phyloP scores from a whole-genome alignment of 2,888 invertebrate genomes.

The Mactromeris polynyma region DNA sequence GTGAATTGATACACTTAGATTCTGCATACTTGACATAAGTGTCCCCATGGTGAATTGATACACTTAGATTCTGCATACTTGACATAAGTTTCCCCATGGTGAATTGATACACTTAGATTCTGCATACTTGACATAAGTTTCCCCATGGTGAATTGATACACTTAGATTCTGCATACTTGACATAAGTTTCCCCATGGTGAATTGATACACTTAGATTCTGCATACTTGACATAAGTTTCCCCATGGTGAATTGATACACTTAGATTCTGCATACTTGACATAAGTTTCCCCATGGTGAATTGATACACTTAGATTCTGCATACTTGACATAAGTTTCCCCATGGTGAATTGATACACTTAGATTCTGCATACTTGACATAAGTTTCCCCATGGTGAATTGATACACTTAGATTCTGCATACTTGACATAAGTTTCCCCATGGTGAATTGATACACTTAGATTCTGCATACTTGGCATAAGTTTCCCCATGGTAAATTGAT shows the following conservation, averaged over 20 bases:
- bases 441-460: neutral
- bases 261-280: neutral
- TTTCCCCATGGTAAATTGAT: neutral
- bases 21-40: neutral
- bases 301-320: neutral
- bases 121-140: neutral
- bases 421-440: neutral
- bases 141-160: neutral
- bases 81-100: slow-evolving; percentile 5
- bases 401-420: neutral
- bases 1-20: neutral
- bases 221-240: neutral
- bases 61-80: neutral
- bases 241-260: neutral
- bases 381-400: neutral
- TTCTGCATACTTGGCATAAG: neutral
- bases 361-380: neutral
- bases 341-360: neutral
- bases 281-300: slow-evolving; percentile 10
- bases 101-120: neutral
- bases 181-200: slow-evolving; percentile 13
- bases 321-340: neutral
- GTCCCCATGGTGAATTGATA: neutral
- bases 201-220: neutral
- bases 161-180: neutral